Conservation (phyloP, 2,113 vertebrate genomes). For the Myocastor coypus region DNA sequence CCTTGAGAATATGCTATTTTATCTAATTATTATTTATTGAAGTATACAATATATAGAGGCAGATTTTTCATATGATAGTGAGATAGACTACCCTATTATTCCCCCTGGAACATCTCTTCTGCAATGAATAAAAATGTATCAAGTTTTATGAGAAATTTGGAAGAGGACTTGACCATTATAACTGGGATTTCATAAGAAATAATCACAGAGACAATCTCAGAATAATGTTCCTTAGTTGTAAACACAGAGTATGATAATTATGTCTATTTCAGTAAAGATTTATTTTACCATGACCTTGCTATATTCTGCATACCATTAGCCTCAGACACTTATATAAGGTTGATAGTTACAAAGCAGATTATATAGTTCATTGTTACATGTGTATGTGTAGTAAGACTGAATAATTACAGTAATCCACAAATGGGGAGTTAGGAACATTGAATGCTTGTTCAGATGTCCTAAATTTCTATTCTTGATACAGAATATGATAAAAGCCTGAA, state of each 20-base stretch:
- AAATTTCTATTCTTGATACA: neutral
- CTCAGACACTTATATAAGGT: neutral
- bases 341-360: constrained; percentile 21
- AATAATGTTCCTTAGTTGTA: neutral
- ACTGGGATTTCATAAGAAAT: neutral
- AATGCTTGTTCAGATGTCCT: neutral
- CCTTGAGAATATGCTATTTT: neutral
- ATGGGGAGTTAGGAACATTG: neutral
- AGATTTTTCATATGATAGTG: neutral
- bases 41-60: neutral
- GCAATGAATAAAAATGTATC: neutral
- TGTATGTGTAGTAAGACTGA: neutral
- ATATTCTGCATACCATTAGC: neutral
- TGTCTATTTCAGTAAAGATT: constrained; percentile 27
- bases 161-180: neutral
- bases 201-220: neutral
- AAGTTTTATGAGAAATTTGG: neutral
- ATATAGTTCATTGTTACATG: neutral
- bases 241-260: neutral
- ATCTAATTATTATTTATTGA: neutral
- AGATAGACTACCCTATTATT: neutral
- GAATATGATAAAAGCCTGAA: constrained; percentile 28
- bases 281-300: neutral
- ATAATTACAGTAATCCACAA: constrained; percentile 59
- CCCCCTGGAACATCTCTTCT: neutral